Conservation (phyloP, 2,888 invertebrate species). For the Epicampocera succincta region DNA sequence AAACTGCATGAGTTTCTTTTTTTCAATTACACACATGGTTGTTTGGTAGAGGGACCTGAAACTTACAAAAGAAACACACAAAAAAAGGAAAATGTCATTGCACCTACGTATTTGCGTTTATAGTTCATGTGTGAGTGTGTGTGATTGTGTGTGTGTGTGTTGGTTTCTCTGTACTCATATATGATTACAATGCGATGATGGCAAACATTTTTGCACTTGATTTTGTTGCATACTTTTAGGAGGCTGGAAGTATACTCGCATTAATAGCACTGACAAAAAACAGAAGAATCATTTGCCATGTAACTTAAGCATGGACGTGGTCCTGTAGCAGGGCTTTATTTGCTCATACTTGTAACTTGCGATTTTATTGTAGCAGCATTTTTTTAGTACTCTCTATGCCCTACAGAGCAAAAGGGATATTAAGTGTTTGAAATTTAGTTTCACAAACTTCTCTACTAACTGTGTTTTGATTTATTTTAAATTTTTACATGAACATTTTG, state of each 20-base stretch:
- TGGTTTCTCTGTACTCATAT: slow-evolving; percentile 12
- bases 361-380: not conserved
- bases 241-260: slow-evolving; percentile 34
- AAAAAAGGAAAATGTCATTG: slow-evolving; percentile 63
- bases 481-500: too few species aligned
- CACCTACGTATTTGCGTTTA: slow-evolving; percentile 49
- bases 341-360: slow-evolving; percentile 43
- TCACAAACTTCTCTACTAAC: too few species aligned
- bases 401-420: not conserved
- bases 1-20: slow-evolving; percentile 51
- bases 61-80: slow-evolving; percentile 45
- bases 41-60: slow-evolving; percentile 38
- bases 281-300: slow-evolving; percentile 29
- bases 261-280: not conserved
- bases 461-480: too few species aligned
- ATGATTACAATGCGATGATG: slow-evolving; percentile 61
- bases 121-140: not conserved
- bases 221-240: slow-evolving; percentile 66
- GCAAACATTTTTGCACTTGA: slow-evolving; percentile 68
- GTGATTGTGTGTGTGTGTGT: not conserved
- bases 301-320: slow-evolving; percentile 55
- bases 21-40: slow-evolving; percentile 61
- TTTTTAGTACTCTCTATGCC: slow-evolving; percentile 10
- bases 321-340: slow-evolving; percentile 58
- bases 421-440: not conserved